phyloP scores from a whole-genome alignment of 1,140 invertebrate genomes.

The Bathynomus jamesi region DNA sequence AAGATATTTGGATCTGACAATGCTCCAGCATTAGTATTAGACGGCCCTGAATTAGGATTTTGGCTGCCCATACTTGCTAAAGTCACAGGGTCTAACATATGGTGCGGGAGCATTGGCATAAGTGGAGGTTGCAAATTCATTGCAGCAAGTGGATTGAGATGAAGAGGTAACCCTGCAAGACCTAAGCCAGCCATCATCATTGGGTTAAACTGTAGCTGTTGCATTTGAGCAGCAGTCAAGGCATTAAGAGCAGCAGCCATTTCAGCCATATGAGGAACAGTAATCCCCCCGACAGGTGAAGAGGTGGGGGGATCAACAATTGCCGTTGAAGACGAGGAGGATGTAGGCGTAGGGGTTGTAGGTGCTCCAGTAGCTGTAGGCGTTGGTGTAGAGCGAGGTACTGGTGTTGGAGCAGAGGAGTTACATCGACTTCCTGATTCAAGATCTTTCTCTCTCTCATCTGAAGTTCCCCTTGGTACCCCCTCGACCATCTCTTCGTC shows the following conservation, averaged over 20 bases:
- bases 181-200: slow-evolving; percentile 60
- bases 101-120: slow-evolving; percentile 77
- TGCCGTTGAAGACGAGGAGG: not conserved
- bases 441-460: slow-evolving; percentile 35
- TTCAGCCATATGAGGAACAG: slow-evolving; percentile 58
- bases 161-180: slow-evolving; percentile 31
- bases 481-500: slow-evolving; percentile 30
- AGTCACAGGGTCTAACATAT: slow-evolving; percentile 35
- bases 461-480: slow-evolving; percentile 33
- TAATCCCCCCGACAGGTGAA: slow-evolving; percentile 20
- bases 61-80: slow-evolving; percentile 32
- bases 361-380: slow-evolving; percentile 41
- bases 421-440: slow-evolving; percentile 31
- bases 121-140: slow-evolving; percentile 80
- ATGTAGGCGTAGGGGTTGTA: slow-evolving; percentile 49
- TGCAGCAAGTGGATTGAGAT: slow-evolving; percentile 56
- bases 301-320: not conserved
- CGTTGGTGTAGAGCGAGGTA: slow-evolving; percentile 26
- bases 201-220: slow-evolving; percentile 74
- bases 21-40: not conserved
- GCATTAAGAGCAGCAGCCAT: slow-evolving; percentile 78
- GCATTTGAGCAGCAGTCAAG: slow-evolving; percentile 67
- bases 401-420: slow-evolving; percentile 24
- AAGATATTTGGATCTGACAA: slow-evolving; percentile 39
- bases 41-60: slow-evolving; percentile 32